Percentiles rank a stretch among this genome's conserved stretches.
These are phyloP conservation scores for Monarcha castaneiventris DNA, from an alignment of 2,113 vertebrate species.

Conservation along the genomic window DNA sequence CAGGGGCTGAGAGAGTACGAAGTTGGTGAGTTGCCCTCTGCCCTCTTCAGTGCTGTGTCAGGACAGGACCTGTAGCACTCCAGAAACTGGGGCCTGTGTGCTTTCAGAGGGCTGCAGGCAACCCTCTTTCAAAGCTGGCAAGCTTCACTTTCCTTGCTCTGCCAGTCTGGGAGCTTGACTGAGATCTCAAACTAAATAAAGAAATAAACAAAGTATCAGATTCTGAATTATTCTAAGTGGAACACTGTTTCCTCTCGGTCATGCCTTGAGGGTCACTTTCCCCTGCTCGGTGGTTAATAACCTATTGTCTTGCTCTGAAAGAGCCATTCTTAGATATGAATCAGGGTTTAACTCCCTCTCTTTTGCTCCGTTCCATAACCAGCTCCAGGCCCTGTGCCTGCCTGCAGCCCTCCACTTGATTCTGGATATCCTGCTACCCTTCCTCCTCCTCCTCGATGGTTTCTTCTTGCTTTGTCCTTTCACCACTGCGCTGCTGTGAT, in stretches of 20 bases:
- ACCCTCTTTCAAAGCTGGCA: neutral
- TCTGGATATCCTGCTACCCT: neutral
- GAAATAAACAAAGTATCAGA: neutral
- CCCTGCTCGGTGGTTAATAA: neutral
- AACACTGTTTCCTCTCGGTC: neutral
- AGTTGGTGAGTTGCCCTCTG: neutral
- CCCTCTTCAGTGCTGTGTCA: neutral
- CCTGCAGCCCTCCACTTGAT: neutral
- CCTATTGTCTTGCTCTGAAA: neutral
- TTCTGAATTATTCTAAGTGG: neutral
- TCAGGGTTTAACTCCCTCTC: neutral
- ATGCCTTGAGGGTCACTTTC: neutral
- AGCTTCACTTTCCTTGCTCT: neutral
- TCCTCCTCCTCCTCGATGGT: neutral
- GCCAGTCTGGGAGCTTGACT: neutral
- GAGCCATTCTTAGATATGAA: neutral
- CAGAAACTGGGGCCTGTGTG: fast-evolving
- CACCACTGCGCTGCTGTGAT: neutral
- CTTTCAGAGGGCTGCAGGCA: neutral
- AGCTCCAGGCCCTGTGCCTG: neutral
- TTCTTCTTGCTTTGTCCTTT: neutral
- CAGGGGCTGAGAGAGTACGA: no score
- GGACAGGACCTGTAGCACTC: fast-evolving
- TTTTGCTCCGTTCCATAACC: neutral
- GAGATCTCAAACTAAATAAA: neutral